Conservation (phyloP, 2,888 invertebrate species). For the Coremacera marginata region DNA sequence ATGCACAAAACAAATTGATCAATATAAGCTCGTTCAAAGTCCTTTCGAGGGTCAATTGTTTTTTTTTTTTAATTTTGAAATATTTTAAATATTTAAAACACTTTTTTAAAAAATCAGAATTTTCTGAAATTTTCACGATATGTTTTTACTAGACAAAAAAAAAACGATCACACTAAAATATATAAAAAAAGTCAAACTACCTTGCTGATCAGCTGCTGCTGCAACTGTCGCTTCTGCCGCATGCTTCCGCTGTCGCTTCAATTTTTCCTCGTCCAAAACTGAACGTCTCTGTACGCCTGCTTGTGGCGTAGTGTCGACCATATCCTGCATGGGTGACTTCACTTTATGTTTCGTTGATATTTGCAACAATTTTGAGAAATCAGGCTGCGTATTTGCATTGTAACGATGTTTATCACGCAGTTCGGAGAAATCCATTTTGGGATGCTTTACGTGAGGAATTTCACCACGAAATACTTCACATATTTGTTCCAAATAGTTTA, state of each 20-base stretch:
- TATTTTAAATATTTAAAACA: no score
- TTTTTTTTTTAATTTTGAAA: no score
- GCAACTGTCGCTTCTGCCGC: conserved; percentile 52
- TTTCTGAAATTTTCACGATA: no score
- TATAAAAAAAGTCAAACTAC: conserved; percentile 14
- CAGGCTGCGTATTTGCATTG: conserved; percentile 64
- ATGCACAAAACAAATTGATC: no score
- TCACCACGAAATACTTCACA: conserved; percentile 93
- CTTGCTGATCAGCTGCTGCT: conserved; percentile 41
- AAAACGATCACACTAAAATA: no score
- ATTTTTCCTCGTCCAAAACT: conserved; percentile 66
- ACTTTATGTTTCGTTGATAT: conserved; percentile 61
- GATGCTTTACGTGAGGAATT: conserved; percentile 85
- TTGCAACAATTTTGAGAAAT: conserved; percentile 66
- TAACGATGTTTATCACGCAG: conserved; percentile 65
- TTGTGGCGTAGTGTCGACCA: conserved; percentile 59
- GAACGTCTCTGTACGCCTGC: conserved; percentile 62
- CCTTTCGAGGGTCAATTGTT: no score
- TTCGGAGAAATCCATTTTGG: conserved; percentile 74
- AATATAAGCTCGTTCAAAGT: no score
- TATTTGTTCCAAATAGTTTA: conserved; percentile 88
- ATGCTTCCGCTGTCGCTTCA: conserved; percentile 65
- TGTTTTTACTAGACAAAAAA: no score
- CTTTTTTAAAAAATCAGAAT: no score
- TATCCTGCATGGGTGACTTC: conserved; percentile 67